Evolutionary conservation across 2,113 vertebrate species (phyloP).

Genomic region (Oncorhynchus keta): DNA sequence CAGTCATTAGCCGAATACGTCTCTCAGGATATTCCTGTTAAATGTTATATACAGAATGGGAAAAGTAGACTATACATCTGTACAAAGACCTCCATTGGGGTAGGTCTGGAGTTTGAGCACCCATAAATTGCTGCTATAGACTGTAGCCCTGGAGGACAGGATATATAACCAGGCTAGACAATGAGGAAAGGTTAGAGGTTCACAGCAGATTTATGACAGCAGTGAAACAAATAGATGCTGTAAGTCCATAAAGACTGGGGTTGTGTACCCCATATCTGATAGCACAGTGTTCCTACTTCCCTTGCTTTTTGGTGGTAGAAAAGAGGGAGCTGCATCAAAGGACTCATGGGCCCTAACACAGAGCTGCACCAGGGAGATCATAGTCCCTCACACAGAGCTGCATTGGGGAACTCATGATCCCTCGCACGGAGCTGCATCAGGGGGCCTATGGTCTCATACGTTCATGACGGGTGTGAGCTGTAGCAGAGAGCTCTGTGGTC

Average conservation of each 20-base stretch:
- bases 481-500: slow-evolving; percentile 72
- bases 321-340: background rate
- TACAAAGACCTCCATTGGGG: slow-evolving; percentile 28
- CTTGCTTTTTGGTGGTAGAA: no score
- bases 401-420: background rate
- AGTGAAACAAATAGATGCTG: background rate
- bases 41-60: slow-evolving; percentile 59
- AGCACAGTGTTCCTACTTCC: no score
- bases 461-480: slow-evolving; percentile 83
- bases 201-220: background rate
- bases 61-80: slow-evolving; percentile 44
- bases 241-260: no score
- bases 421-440: slow-evolving; percentile 1
- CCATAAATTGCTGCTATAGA: background rate
- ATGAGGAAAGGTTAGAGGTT: no score
- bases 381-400: background rate
- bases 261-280: no score
- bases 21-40: slow-evolving; percentile 22
- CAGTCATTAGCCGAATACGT: slow-evolving; percentile 12
- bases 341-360: background rate
- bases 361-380: background rate
- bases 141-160: background rate
- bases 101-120: slow-evolving; percentile 25
- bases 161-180: background rate
- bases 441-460: slow-evolving; percentile 58